phyloP scores from a whole-genome alignment of 2,113 vertebrate genomes.

The Callospermophilus lateralis region DNA sequence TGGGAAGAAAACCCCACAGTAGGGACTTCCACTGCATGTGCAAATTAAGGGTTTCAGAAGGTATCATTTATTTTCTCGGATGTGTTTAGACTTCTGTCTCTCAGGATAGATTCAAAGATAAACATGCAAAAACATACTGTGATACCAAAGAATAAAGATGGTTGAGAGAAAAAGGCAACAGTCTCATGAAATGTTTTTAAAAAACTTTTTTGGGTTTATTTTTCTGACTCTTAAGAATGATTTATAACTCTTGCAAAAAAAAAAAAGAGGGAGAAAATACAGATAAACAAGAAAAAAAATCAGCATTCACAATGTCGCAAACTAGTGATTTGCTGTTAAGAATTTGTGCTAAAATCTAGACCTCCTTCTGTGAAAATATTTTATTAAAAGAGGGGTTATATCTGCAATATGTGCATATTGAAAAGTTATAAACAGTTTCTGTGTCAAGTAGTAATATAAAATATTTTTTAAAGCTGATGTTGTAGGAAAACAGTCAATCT shows the following conservation, averaged over 20 bases:
- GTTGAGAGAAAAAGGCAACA: neutral
- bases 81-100: slow-evolving; percentile 75
- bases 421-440: slow-evolving; percentile 4
- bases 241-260: slow-evolving; percentile 49
- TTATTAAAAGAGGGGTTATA: neutral
- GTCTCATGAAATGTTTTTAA: neutral
- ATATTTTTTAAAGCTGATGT: neutral
- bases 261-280: neutral
- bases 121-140: slow-evolving; percentile 37
- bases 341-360: neutral
- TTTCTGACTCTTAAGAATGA: slow-evolving; percentile 44
- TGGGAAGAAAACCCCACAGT: neutral
- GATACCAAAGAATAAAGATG: neutral
- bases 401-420: neutral
- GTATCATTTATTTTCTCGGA: slow-evolving; percentile 63
- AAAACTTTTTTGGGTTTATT: slow-evolving; percentile 45
- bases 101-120: slow-evolving; percentile 53
- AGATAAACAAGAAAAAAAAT: slow-evolving; percentile 47
- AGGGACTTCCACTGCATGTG: slow-evolving; percentile 26
- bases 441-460: neutral
- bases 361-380: neutral
- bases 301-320: neutral
- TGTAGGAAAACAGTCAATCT: slow-evolving; percentile 5
- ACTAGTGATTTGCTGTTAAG: neutral
- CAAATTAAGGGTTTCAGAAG: slow-evolving; percentile 46